phyloP scores from a whole-genome alignment of 2,888 invertebrate species.

The Leucophenga montana region DNA sequence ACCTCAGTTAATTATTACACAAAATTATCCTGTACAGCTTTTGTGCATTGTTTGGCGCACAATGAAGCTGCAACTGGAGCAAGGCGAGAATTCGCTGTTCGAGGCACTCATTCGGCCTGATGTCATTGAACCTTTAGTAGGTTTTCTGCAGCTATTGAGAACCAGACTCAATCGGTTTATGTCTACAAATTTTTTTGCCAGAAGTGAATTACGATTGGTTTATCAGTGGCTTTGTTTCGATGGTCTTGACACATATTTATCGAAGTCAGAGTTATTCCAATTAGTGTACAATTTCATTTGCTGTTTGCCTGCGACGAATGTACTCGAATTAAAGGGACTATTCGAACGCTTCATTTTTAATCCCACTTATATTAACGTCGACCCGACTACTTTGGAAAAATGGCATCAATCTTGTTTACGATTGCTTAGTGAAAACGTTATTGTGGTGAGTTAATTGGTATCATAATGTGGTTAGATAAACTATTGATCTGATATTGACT shows the following conservation, averaged over 20 bases:
- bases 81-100: slow-evolving; percentile 52
- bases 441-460: slow-evolving; percentile 59
- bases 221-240: slow-evolving; percentile 66
- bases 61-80: slow-evolving; percentile 51
- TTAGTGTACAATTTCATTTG: slow-evolving; percentile 78
- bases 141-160: slow-evolving; percentile 56
- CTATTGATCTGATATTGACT: too few relatives aligned
- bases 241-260: slow-evolving; percentile 60
- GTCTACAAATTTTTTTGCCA: slow-evolving; percentile 74
- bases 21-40: slow-evolving; percentile 68
- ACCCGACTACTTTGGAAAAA: slow-evolving; percentile 75
- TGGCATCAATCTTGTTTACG: slow-evolving; percentile 75
- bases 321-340: slow-evolving; percentile 76
- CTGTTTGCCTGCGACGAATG: slow-evolving; percentile 77
- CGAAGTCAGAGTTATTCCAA: slow-evolving; percentile 59
- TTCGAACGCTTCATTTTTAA: slow-evolving; percentile 78
- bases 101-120: slow-evolving; percentile 57
- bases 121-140: slow-evolving; percentile 59
- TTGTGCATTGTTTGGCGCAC: slow-evolving; percentile 66
- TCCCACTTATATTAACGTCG: slow-evolving; percentile 75
- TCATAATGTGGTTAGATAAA: background rate
- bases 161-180: slow-evolving; percentile 56
- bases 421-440: slow-evolving; percentile 73
- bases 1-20: slow-evolving; percentile 67
- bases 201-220: slow-evolving; percentile 77